Percentiles rank a stretch among this genome's conserved stretches.
Conservation (phyloP, 2,113 vertebrate genomes). For the Saguinus imperator region DNA sequence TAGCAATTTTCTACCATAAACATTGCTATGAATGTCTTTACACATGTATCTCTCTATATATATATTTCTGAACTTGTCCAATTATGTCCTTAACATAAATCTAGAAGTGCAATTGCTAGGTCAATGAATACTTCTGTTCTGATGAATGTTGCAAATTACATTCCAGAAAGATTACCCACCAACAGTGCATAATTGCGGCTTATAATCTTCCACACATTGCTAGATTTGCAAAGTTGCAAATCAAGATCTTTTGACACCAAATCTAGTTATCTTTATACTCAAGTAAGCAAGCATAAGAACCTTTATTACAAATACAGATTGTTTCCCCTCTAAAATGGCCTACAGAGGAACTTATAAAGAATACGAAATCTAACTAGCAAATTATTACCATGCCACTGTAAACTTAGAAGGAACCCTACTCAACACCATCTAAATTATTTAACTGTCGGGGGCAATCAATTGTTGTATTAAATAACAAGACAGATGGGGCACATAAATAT, state of each 20-base stretch:
- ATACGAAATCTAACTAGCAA: not conserved
- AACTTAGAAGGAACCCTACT: conserved; percentile 15
- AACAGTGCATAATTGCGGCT: not conserved
- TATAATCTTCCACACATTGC: not conserved
- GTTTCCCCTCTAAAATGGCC: not conserved
- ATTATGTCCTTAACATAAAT: conserved; percentile 39
- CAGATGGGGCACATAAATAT: not conserved
- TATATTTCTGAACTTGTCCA: not conserved
- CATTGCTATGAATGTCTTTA: not conserved
- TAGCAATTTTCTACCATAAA: conserved; percentile 38
- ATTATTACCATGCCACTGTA: not conserved
- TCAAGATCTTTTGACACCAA: conserved; percentile 7
- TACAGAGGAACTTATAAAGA: conserved; percentile 2
- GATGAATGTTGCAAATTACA: conserved; percentile 6
- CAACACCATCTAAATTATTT: not conserved
- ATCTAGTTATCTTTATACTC: not conserved
- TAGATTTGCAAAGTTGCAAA: conserved; percentile 34
- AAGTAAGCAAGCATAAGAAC: not conserved
- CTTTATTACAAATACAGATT: not conserved
- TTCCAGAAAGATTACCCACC: conserved; percentile 3
- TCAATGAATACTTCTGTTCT: conserved; percentile 39
- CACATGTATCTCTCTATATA: not conserved
- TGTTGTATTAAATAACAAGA: not conserved
- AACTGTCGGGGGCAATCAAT: not conserved
- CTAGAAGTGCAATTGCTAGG: not conserved